Percentiles rank a stretch among this genome's conserved stretches.
phyloP scores from a whole-genome alignment of 2,113 vertebrate genomes.

The Nothobranchius kuhntae region DNA sequence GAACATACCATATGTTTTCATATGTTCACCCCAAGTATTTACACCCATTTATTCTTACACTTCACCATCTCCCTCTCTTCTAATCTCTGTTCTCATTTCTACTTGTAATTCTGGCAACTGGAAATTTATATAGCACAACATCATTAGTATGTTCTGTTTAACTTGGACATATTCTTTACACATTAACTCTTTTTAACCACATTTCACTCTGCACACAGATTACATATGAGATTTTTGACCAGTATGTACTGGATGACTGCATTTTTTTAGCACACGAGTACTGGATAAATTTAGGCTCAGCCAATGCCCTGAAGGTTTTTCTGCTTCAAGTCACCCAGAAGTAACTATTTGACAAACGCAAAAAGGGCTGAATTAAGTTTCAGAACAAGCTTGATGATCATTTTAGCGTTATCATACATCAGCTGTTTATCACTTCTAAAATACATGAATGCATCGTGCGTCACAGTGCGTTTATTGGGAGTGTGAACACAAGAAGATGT shows the following conservation, averaged over 20 bases:
- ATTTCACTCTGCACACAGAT: background rate
- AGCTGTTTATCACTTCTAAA: slow-evolving; percentile 6
- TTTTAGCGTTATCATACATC: slow-evolving; percentile 2
- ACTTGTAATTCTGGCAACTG: no score
- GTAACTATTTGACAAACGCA: slow-evolving; percentile 52
- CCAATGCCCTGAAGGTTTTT: slow-evolving; percentile 53
- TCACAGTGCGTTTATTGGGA: background rate
- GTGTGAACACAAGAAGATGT: no score
- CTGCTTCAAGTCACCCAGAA: slow-evolving; percentile 60
- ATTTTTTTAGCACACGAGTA: slow-evolving; percentile 32
- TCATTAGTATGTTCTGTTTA: no score
- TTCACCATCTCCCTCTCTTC: no score
- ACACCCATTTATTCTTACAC: no score
- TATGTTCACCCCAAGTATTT: no score
- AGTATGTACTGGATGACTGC: slow-evolving; percentile 37
- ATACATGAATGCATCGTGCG: background rate
- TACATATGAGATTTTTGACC: background rate
- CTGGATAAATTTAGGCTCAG: slow-evolving; percentile 46
- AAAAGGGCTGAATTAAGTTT: slow-evolving; percentile 53
- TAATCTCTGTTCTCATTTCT: no score
- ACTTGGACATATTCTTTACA: no score
- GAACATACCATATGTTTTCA: no score
- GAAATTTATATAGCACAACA: no score
- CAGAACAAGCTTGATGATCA: slow-evolving; percentile 35
- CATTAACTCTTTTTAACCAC: no score